Evolutionary conservation across 2,888 invertebrate genomes (phyloP).

Genomic region (Protonemura montana): DNA sequence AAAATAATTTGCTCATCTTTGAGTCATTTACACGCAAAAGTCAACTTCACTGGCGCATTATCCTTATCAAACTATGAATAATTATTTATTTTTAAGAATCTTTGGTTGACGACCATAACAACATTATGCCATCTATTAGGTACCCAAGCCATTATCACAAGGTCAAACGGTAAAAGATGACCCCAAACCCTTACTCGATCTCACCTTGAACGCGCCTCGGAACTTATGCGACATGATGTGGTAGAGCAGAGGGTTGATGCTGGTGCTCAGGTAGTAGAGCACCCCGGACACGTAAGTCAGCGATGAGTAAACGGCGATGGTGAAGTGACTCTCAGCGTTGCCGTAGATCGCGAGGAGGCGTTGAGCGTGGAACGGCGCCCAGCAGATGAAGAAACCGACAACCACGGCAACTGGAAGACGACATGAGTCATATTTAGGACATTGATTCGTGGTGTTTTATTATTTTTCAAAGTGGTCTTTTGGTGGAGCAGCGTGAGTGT

Average conservation of each 20-base stretch:
- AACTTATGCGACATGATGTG: conserved; percentile 96
- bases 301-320: conserved; percentile 69
- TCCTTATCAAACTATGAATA: no score
- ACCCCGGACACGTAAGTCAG: conserved; percentile 87
- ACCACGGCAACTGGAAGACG: conserved; percentile 59
- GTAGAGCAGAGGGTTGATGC: conserved; percentile 91
- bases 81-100: no score
- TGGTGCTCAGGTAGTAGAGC: conserved; percentile 90
- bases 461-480: no score
- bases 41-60: no score
- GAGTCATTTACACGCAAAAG: no score
- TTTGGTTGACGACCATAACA: no score
- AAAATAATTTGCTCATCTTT: no score
- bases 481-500: no score
- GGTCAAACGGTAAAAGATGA: no score
- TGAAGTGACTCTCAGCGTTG: conserved; percentile 56
- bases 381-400: conserved; percentile 58
- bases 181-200: not conserved
- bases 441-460: no score
- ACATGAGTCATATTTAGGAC: not conserved
- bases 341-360: conserved; percentile 60
- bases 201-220: conserved; percentile 89
- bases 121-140: no score
- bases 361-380: conserved; percentile 62
- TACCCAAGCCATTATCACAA: no score